Percentiles rank a stretch among this genome's conserved stretches.
Conservation (phyloP, 2,113 vertebrate genomes). For the Apaloderma vittatum region DNA sequence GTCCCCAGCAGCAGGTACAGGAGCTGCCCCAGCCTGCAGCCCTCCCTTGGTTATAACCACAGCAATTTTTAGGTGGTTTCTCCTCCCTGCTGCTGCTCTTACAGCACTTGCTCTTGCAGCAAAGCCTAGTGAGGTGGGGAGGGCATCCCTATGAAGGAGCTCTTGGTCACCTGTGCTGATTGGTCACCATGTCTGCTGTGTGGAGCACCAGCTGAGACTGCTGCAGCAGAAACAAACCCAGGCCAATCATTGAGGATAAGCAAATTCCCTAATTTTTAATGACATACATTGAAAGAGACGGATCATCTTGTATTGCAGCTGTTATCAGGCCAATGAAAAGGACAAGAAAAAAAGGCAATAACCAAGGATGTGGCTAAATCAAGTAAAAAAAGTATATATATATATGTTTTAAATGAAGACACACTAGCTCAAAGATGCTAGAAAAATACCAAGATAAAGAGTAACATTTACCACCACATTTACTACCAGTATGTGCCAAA, state of each 20-base stretch:
- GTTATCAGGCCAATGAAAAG: background rate
- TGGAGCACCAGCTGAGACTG: background rate
- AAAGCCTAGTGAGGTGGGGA: background rate
- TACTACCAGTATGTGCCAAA: background rate
- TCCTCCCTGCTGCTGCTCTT: background rate
- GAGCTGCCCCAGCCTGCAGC: background rate
- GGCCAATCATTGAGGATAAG: background rate
- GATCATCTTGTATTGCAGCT: background rate
- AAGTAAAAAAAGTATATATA: background rate
- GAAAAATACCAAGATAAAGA: background rate
- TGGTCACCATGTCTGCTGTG: background rate
- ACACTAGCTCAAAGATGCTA: background rate
- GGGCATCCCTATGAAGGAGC: background rate
- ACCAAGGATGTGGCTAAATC: background rate
- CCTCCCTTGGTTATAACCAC: accelerated
- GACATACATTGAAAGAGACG: accelerated
- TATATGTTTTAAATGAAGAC: background rate
- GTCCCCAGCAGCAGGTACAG: accelerated
- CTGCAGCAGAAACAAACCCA: background rate
- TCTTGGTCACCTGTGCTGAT: accelerated
- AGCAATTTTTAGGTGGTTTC: background rate
- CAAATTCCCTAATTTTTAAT: background rate
- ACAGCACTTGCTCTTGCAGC: background rate
- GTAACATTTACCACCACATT: background rate
- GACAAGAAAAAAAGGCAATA: background rate